Percentiles rank a stretch among this genome's conserved stretches.
These are phyloP conservation scores for Cetoscarus ocellatus DNA, from an alignment of 2,797 vertebrate species.

Conservation along the genomic window DNA sequence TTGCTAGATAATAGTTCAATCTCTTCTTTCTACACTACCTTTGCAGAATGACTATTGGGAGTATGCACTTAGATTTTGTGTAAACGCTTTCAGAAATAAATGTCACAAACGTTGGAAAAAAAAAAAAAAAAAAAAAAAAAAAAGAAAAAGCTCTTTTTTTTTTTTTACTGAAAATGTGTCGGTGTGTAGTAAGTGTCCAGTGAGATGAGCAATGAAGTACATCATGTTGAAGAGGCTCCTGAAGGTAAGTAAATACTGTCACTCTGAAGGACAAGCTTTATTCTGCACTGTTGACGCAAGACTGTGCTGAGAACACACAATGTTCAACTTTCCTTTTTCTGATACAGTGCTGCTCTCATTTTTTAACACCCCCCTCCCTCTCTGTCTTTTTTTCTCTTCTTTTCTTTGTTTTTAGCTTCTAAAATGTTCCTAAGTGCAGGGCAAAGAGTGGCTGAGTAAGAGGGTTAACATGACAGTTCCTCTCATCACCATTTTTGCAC, in stretches of 20 bases:
- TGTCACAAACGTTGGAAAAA: too few relatives aligned
- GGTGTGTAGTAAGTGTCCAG: not conserved
- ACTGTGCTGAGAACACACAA: conserved; percentile 12
- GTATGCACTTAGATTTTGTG: too few relatives aligned
- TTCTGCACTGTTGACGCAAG: not conserved
- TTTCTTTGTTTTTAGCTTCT: not conserved
- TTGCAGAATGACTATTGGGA: too few relatives aligned
- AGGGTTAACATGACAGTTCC: conserved; percentile 20
- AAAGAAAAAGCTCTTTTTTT: too few relatives aligned
- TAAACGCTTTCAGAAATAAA: too few relatives aligned
- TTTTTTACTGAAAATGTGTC: too few relatives aligned
- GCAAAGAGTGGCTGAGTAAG: conserved; percentile 1
- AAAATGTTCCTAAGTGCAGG: conserved; percentile 1
- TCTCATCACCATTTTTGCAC: not conserved
- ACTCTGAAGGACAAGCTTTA: conserved; percentile 37
- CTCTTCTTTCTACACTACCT: too few relatives aligned
- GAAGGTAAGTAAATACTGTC: conserved; percentile 19
- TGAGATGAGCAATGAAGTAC: not conserved
- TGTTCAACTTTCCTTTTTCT: not conserved
- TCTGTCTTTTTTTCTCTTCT: not conserved
- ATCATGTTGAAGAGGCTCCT: conserved; percentile 11
- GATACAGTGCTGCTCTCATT: not conserved
- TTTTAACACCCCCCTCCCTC: not conserved
- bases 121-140: too few relatives aligned
- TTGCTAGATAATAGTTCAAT: too few relatives aligned